phyloP scores from a whole-genome alignment of 2,113 vertebrate genomes.

The Larimichthys polyactis region DNA sequence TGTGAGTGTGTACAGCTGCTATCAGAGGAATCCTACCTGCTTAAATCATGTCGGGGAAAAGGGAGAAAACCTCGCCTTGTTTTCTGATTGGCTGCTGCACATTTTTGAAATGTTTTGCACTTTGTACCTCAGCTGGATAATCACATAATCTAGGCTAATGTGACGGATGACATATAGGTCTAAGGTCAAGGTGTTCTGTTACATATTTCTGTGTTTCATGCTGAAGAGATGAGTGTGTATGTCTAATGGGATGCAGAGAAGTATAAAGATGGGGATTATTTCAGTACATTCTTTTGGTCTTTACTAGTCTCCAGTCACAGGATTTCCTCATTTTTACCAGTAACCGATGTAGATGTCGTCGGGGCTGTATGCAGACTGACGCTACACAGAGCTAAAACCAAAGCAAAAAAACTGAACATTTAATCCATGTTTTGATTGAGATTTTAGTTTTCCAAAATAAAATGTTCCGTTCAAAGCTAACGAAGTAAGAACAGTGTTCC shows the following conservation, averaged over 20 bases:
- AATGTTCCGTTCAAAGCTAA: not conserved
- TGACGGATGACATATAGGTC: slow-evolving; percentile 9
- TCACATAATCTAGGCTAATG: slow-evolving; percentile 9
- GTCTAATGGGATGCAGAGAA: not conserved
- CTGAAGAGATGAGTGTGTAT: not conserved
- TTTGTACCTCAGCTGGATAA: slow-evolving; percentile 18
- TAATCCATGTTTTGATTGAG: not conserved
- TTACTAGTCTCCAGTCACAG: not conserved
- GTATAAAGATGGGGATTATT: not conserved
- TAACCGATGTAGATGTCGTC: too few species aligned
- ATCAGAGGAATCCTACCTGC: not conserved
- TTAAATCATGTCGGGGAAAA: not conserved
- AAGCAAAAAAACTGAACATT: not conserved
- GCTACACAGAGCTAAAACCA: not conserved
- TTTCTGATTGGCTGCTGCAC: not conserved
- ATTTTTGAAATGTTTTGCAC: slow-evolving; percentile 28
- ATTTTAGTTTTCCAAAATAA: not conserved
- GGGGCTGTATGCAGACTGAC: too few species aligned
- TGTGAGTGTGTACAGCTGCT: not conserved
- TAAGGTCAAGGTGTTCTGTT: not conserved
- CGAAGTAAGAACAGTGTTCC: not conserved
- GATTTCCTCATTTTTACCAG: not conserved
- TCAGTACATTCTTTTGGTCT: not conserved
- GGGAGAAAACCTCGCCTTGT: not conserved
- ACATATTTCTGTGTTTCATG: slow-evolving; percentile 1